A percentile compares a stretch with the other conserved stretches of the same genome.
Conservation (phyloP, 2,113 vertebrate genomes). For the Hydrolagus affinis region DNA sequence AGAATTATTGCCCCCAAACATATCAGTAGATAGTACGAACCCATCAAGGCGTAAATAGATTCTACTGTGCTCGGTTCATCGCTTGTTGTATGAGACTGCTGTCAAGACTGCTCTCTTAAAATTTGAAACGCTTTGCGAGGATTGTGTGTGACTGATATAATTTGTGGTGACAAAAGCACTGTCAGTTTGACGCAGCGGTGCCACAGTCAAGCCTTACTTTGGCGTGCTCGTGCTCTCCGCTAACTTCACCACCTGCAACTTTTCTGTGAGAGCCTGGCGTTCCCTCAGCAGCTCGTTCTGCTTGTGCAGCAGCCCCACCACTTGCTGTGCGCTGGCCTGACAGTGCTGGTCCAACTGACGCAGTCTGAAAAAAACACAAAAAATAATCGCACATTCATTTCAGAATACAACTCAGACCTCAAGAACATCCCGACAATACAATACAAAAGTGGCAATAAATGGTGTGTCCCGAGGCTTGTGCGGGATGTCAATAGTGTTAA, state of each 20-base stretch:
- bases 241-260: conserved; percentile 57
- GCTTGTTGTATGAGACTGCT: background rate
- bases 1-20: too few relatives aligned
- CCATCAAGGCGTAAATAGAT: too few relatives aligned
- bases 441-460: background rate
- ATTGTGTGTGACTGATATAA: background rate
- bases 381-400: conserved; percentile 10
- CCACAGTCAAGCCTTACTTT: conserved; percentile 12
- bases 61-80: too few relatives aligned
- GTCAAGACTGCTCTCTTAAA: background rate
- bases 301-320: conserved; percentile 76
- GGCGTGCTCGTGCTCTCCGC: conserved; percentile 1
- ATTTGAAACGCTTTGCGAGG: background rate
- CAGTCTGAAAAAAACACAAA: conserved; percentile 66
- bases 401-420: background rate
- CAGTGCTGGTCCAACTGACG: conserved; percentile 81
- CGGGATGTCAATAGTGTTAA: too few relatives aligned
- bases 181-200: background rate
- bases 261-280: conserved; percentile 66
- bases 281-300: conserved; percentile 80
- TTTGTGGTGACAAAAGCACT: background rate
- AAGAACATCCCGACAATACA: background rate
- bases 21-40: too few relatives aligned
- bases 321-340: conserved; percentile 79
- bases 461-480: background rate